Evolutionary conservation across 2,113 vertebrate genomes (phyloP).

Genomic region (Aythya baeri): DNA sequence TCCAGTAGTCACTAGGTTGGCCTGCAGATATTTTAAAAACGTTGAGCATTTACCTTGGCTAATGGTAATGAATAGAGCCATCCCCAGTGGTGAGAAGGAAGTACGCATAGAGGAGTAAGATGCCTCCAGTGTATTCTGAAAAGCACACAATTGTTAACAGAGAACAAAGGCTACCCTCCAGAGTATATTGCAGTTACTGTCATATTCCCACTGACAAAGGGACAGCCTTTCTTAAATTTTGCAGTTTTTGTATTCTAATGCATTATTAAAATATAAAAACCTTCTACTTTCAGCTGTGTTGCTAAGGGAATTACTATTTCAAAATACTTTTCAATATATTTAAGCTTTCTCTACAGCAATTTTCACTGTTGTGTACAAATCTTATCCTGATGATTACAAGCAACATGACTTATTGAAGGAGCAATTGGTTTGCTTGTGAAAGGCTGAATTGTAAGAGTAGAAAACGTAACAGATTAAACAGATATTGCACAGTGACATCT

Average conservation of each 20-base stretch:
- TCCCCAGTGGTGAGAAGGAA: slow-evolving; percentile 2
- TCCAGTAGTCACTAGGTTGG: not conserved
- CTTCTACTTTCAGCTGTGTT: slow-evolving; percentile 12
- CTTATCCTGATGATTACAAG: not conserved
- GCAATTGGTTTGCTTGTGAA: not conserved
- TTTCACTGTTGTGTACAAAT: slow-evolving; percentile 11
- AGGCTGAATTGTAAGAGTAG: not conserved
- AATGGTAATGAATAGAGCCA: not conserved
- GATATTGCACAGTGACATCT: not conserved
- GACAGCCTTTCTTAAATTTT: slow-evolving; percentile 49
- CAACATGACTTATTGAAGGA: not conserved
- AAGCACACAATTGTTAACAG: slow-evolving; percentile 16
- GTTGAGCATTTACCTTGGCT: not conserved
- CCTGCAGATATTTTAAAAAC: not conserved
- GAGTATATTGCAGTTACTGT: slow-evolving; percentile 55
- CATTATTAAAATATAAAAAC: slow-evolving; percentile 52
- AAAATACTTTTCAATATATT: slow-evolving; percentile 35
- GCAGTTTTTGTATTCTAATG: slow-evolving; percentile 46
- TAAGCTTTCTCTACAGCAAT: slow-evolving; percentile 48
- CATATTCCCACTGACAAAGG: slow-evolving; percentile 39
- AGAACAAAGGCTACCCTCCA: slow-evolving; percentile 55
- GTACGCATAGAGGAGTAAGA: not conserved
- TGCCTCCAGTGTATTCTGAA: not conserved
- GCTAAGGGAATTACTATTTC: slow-evolving; percentile 43
- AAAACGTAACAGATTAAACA: not conserved